Evolutionary conservation across 2,888 invertebrate genomes (phyloP), one percentile per base, ranked within the genome.

Genomic region (Rhamphomyia laevipes): DNA sequence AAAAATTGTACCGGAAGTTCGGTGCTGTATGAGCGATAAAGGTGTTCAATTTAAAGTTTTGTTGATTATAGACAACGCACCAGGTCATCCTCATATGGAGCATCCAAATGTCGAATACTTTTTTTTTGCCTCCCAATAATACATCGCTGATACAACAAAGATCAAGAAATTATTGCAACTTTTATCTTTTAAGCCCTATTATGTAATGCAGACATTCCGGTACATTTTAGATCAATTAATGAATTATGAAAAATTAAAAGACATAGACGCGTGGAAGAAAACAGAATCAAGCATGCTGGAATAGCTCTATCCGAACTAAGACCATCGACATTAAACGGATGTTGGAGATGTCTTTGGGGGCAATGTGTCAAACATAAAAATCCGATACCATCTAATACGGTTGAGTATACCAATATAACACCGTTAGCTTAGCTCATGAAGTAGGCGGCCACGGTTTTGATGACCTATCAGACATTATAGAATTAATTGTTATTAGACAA

Each of bases 101-200:
- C 21, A 21, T 21, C 47, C 48, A 48, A 57, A 58, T 52, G 49
- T 57, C 16, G 23, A 55, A 56, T 30, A n/a, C 56, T 44, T 47
- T 46, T 27, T 60, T 57, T 55, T 54, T 57, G 54, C 58, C 56
- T 23, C 53, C 47, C 37, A 60, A 60, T 54, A 61, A 58, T 13
- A 59, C 57, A 46, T 56, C 55, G 43, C 46, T 59, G 13, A 47
- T 62, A 43, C 59, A 61, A 55, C 59, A 44, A 60, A 49, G 56
- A 60, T 51, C 59, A 63, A 55, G 59, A 58, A 44, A 59, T 60
- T 47, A 61, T 59, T 51, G 50, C 58, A 51, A 56, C 57, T 42
- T 63, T n/a, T n/a, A n/a, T n/a, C 21, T 21, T 21, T 62, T 53
- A 62, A 60, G 50, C 55, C 56, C 42, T 53, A 57, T 41, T 62